Evolutionary conservation across 2,797 vertebrate species (phyloP), one percentile per base, ranked within the genome.

Genomic region (Linurgus olivaceus): DNA sequence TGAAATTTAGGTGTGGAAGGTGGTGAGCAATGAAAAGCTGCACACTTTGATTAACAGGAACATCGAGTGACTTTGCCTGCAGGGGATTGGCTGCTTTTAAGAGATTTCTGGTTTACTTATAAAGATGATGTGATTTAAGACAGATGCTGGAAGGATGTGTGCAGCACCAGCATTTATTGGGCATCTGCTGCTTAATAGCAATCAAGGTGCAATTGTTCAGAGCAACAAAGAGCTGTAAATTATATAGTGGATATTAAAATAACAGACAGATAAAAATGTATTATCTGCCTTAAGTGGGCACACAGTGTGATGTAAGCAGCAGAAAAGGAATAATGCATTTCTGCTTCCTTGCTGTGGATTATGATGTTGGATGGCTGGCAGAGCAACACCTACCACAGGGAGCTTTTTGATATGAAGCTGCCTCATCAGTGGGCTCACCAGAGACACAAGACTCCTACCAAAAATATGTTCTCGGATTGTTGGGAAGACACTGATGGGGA

Each of bases 181-280:
- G 65, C 88, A 90, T 74, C 33, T 35, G 48, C 61, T 90, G 65
- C 23, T 95, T 87, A 80, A 86, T 57, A 96, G 62, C 75, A 96
- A 76, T 77, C 52, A 88, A 94, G 78, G 57, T 78, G 29, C 26
- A 91, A 77, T 89, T 96, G 94, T 52, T 65, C 77, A 88, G 25
- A 92, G 44, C 40, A 92, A 93, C 66, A 90, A 92, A 95, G 65
- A 91, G 45, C 33, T 14, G 11, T 88, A 82, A 96, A 96, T 87
- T 75, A 88, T 62, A 47, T 1, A 2, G n/a, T 47, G 35, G 38
- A 20, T 47, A 88, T 83, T 95, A 55, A 63, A 47, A 86, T 35
- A 42, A 38, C 38, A 75, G 90, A 96, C 78, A 90, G 72, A 87
- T 13, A 91, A 67, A 73, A 86, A 74, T 77, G 48, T 28, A 54